Base-by-base conservation (phyloP, 2,113 vertebrate genomes). In the Triplophysa dalaica region DNA sequence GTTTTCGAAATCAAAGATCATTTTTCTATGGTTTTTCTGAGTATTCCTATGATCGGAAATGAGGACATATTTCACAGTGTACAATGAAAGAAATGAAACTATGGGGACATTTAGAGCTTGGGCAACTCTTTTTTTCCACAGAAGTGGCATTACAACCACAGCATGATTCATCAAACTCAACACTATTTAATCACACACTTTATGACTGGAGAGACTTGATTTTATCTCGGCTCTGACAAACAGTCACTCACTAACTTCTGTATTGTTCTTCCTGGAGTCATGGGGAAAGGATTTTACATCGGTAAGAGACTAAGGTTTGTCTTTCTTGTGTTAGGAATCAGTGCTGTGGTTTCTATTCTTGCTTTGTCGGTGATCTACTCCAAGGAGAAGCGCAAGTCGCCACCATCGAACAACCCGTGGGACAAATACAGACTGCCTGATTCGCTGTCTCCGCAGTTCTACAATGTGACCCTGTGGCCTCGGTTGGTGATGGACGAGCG, bases 41-140 rank as follows among this genome's bases (percentile, higher is more conserved):
- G 33, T 38, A 54, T 9, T 50, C 24, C 17, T 54, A 9, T 24
- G 43, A 11, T 45, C 43, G 12, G 12, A 45, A 56, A 14, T 8
- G 21, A 73, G 60, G n/a, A 22, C n/a, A 60, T 60, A 38, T 58
- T 73, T 73, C 5, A 29, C 29, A 60, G 41, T 58, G 54, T 58
- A 50, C 24, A 33, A 4, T 43, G 41, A 24, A 14, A 41, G 58
- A 29, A 21, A 16, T 38, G 54, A 12, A 41, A 60, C 33, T 5
- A 7, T 38, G 33, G 6, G 6, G 33, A 60, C 52, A 58, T 60
- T 12, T 10, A 8, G 52, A 14, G 7, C 70, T 60, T 73, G 54
- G 16, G 70, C 9, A 60, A 73, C n/a, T 73, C 3, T 43, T 54
- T 43, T 33, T 38, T 38, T 38, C 7, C 12, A 7, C 3, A 54